A percentile compares a stretch with the other conserved stretches of the same genome.
Conservation (phyloP, 1,140 invertebrate species). For the Berghia stephanieae region DNA sequence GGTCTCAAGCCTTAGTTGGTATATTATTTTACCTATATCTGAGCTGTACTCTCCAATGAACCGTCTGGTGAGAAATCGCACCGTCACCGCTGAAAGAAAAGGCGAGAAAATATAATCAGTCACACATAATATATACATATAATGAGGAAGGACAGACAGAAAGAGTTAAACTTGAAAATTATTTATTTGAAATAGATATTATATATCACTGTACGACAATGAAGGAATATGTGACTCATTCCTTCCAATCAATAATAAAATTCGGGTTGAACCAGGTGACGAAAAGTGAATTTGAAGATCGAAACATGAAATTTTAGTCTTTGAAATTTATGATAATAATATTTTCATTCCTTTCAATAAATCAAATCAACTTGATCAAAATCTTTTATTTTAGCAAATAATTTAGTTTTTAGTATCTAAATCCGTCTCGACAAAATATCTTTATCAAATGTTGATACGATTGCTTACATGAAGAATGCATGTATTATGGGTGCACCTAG, state of each 20-base stretch:
- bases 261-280: not conserved
- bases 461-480: no score
- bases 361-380: no score
- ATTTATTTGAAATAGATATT: not conserved
- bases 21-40: slow-evolving; percentile 47
- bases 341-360: no score
- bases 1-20: not conserved
- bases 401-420: no score
- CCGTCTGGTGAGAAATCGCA: slow-evolving; percentile 55
- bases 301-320: not conserved
- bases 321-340: not conserved
- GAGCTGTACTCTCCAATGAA: slow-evolving; percentile 61
- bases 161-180: not conserved
- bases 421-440: no score
- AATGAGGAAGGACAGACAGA: no score
- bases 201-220: not conserved
- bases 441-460: no score
- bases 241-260: not conserved
- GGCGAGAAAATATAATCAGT: no score
- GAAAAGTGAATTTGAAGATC: not conserved
- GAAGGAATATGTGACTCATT: no score
- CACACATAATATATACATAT: no score
- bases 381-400: no score
- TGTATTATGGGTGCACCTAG: no score
- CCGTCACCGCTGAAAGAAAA: slow-evolving; percentile 54